Evolutionary conservation across 2,888 invertebrate species (phyloP).

Genomic region (Drosophila emarginata): DNA sequence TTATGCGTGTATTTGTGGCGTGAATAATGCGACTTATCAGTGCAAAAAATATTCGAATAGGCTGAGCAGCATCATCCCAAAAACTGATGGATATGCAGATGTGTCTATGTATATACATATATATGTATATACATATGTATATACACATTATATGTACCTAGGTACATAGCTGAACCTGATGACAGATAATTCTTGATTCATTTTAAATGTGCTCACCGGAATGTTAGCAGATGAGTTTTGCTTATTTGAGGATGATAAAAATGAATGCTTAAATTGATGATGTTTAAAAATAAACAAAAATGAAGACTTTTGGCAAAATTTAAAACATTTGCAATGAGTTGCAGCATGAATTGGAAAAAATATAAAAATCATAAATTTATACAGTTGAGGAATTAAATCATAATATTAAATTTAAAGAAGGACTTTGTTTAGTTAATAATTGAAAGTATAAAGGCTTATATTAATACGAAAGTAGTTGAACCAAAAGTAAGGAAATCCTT

Average conservation of each 20-base stretch:
- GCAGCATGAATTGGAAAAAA: too few species aligned
- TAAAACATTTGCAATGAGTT: too few species aligned
- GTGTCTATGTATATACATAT: background rate
- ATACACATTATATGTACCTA: background rate
- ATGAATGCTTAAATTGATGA: background rate
- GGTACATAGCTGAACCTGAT: background rate
- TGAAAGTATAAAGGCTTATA: too few species aligned
- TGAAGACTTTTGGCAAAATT: background rate
- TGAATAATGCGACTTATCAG: conserved; percentile 71
- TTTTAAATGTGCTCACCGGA: conserved; percentile 14
- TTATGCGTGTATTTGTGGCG: conserved; percentile 58
- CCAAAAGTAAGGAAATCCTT: too few species aligned
- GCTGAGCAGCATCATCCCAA: background rate
- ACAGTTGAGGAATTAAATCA: too few species aligned
- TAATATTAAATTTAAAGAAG: too few species aligned
- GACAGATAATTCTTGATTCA: conserved; percentile 16
- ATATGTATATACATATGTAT: background rate
- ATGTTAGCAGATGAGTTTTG: conserved; percentile 8
- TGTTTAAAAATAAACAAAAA: background rate
- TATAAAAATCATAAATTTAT: too few species aligned
- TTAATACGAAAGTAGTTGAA: too few species aligned
- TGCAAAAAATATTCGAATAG: conserved; percentile 25
- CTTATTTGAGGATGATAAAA: conserved; percentile 1
- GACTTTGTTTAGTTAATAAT: too few species aligned
- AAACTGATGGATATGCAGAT: background rate